Evolutionary conservation across 2,888 invertebrate genomes (phyloP).

Genomic region (Philaethria dido): DNA sequence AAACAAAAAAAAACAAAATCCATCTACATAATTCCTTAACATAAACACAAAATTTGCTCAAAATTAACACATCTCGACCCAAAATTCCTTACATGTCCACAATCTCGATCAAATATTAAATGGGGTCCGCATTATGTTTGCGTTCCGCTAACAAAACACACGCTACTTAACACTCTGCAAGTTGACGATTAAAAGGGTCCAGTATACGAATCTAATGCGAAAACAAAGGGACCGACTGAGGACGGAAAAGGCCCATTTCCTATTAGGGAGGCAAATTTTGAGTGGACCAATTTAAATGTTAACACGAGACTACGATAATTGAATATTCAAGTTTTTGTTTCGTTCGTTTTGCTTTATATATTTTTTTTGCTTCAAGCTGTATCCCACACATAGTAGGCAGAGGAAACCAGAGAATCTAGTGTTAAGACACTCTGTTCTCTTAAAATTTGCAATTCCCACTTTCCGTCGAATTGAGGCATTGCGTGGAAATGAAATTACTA

Average conservation of each 20-base stretch:
- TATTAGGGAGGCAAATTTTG: conserved; percentile 70
- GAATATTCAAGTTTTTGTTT: conserved; percentile 54
- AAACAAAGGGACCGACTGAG: conserved; percentile 64
- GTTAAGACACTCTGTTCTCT: no score
- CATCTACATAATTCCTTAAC: not conserved
- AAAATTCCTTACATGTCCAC: no score
- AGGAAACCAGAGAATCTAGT: no score
- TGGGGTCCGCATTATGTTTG: conserved; percentile 38
- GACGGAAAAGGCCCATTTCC: conserved; percentile 74
- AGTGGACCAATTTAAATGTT: conserved; percentile 77
- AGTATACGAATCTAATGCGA: conserved; percentile 64
- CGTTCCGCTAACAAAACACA: conserved; percentile 46
- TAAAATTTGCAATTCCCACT: no score
- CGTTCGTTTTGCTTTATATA: not conserved
- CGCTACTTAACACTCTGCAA: conserved; percentile 50
- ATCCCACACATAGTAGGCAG: no score
- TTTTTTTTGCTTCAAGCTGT: no score
- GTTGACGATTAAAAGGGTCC: conserved; percentile 59
- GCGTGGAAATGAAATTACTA: no score
- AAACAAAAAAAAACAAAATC: no score
- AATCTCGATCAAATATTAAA: conserved; percentile 33
- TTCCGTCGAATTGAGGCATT: no score
- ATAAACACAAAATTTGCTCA: not conserved
- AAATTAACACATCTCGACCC: conserved; percentile 20
- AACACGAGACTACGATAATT: conserved; percentile 71